Evolutionary conservation across 2,888 invertebrate species (phyloP).

Genomic region (Cantharis rufa): DNA sequence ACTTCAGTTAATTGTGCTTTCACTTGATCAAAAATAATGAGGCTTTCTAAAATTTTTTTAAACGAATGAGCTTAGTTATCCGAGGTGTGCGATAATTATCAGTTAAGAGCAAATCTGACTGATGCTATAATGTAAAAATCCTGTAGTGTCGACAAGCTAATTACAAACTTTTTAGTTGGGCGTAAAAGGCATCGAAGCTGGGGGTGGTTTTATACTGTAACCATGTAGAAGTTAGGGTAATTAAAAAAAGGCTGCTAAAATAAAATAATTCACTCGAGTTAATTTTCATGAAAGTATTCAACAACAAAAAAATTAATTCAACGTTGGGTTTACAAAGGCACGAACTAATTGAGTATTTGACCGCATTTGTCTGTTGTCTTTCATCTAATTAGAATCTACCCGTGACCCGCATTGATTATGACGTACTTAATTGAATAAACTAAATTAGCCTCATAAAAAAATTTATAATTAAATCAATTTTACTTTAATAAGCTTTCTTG

Average conservation of each 20-base stretch:
- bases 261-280: background rate
- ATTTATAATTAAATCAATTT: background rate
- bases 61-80: background rate
- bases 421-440: slow-evolving; percentile 7
- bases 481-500: background rate
- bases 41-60: background rate
- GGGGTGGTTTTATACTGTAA: background rate
- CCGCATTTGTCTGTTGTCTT: slow-evolving; percentile 18
- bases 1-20: background rate
- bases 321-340: background rate
- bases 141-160: background rate
- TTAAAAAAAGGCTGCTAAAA: background rate
- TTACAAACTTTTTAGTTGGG: background rate
- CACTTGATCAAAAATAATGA: background rate
- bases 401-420: slow-evolving; percentile 16
- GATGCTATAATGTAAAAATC: background rate
- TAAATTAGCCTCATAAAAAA: background rate
- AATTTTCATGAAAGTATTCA: background rate
- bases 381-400: slow-evolving; percentile 16
- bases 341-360: slow-evolving; percentile 3
- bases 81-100: background rate
- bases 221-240: background rate
- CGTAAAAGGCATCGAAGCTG: background rate
- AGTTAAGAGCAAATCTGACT: background rate
- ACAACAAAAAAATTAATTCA: background rate